Percentiles rank a stretch among this genome's conserved stretches.
These are phyloP conservation scores for Mesorhabditis sp. DNA, from an alignment of 2,888 invertebrate genomes.

Conservation along the genomic window DNA sequence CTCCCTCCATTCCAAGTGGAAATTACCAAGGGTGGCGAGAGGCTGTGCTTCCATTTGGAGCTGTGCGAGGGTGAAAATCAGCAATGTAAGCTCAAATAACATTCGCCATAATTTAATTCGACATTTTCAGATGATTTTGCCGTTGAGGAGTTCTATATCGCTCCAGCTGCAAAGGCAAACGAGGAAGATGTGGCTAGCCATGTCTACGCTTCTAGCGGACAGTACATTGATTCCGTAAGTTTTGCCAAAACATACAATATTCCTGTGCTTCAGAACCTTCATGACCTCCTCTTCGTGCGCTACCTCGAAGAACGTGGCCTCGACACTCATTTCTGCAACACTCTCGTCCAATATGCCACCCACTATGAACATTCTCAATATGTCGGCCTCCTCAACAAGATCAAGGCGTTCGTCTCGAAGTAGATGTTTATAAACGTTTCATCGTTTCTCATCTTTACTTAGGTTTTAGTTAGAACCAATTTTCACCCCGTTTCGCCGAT, in stretches of 20 bases:
- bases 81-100: slow-evolving; percentile 51
- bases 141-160: slow-evolving; percentile 86
- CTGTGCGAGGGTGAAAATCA: slow-evolving; percentile 49
- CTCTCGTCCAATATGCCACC: slow-evolving; percentile 82
- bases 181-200: slow-evolving; percentile 82
- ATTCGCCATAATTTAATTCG: not conserved
- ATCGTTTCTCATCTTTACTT: too few relatives aligned
- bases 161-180: slow-evolving; percentile 42
- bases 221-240: slow-evolving; percentile 87
- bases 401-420: slow-evolving; percentile 75
- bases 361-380: slow-evolving; percentile 88
- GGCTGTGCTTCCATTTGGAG: slow-evolving; percentile 59
- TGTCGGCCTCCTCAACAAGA: slow-evolving; percentile 78
- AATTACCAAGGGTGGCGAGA: slow-evolving; percentile 71
- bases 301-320: slow-evolving; percentile 91
- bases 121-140: slow-evolving; percentile 78
- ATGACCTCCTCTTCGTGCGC: slow-evolving; percentile 72
- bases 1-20: slow-evolving; percentile 88
- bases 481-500: too few relatives aligned
- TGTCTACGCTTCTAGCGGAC: slow-evolving; percentile 82
- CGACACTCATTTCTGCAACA: slow-evolving; percentile 84
- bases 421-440: slow-evolving; percentile 14
- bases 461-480: too few relatives aligned
- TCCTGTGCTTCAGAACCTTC: slow-evolving; percentile 35
- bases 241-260: slow-evolving; percentile 4